Evolutionary conservation across 1,140 invertebrate genomes (phyloP), one percentile per base, ranked within the genome.

Genomic region (Drosophila mauritiana): DNA sequence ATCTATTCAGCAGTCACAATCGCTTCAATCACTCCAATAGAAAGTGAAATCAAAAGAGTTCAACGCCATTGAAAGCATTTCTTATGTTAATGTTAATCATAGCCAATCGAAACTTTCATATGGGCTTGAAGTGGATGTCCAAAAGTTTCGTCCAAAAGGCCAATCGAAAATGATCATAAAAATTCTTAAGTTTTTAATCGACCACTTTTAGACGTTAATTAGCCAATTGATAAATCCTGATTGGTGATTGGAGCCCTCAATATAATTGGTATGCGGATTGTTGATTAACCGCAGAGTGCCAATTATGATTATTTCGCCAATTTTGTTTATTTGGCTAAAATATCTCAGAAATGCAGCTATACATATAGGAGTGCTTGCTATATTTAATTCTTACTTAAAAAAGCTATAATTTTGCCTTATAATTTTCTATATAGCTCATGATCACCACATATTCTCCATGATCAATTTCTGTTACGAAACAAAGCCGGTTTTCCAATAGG

Each of bases 1-100:
- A 63, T 43, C 31, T 8, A 42, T 20, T 48, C 43, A 52, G 39
- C 27, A 25, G 68, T 40, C 48, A 56, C 37, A 39, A 59, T 27
- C 59, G 51, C 51, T 64, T 67, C 45, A 64, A 68, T 67, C 61
- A 63, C 11, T 53, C 43, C 40, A 56, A 77, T 59, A 74, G 78
- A 84, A 85, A 85, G 81, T 80, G 82, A 85, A 85, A 80, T 74
- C 72, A 45, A 61, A 64, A 78, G 39, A 75, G 75, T 74, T 82
- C 74, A 78, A 70, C 70, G 64, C 39, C 74, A 61, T 72, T 34
- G 39, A 20, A 57, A 43, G 31, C 61, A 37, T 77, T 78, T 81
- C 49, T 70, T 70, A 85, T 85, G 77, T 62, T 59, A 85, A 86
- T 85, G 53, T 51, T 20, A 55, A 17, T 37, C 51, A 45, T 51